Evolutionary conservation across 2,888 invertebrate genomes (phyloP).

Genomic region (Mechanitis messenoides): DNA sequence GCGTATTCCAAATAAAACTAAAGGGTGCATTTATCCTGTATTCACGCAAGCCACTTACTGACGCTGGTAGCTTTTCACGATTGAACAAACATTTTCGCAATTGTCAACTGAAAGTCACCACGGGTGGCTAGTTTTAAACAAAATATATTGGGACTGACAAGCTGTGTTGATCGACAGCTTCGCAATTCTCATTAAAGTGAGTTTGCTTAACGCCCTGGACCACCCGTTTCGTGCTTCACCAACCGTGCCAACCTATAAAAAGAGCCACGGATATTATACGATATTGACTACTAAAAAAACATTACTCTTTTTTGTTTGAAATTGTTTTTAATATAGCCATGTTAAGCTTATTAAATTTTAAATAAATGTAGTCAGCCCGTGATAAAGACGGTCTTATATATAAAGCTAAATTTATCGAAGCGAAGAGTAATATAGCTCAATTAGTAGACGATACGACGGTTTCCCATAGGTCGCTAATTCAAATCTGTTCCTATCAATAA

Average conservation of each 20-base stretch:
- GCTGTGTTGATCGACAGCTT: slow-evolving; percentile 21
- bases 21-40: background rate
- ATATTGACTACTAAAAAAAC: background rate
- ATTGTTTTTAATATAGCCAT: no score
- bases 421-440: no score
- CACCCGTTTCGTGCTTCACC: slow-evolving; percentile 27
- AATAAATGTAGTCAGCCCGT: no score
- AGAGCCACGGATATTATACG: background rate
- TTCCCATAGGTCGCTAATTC: no score
- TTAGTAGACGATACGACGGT: no score
- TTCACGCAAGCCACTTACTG: slow-evolving; percentile 4
- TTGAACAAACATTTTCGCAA: slow-evolving; percentile 7
- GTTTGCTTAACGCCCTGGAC: slow-evolving; percentile 29
- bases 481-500: no score
- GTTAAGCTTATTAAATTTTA: no score
- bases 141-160: slow-evolving; percentile 12
- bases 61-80: slow-evolving; percentile 5
- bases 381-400: no score
- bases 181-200: slow-evolving; percentile 38
- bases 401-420: no score
- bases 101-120: slow-evolving; percentile 7
- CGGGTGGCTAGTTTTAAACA: slow-evolving; percentile 9
- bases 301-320: background rate
- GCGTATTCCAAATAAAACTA: background rate
- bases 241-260: slow-evolving; percentile 21